Evolutionary conservation across 2,797 vertebrate genomes (phyloP).

Genomic region (Myiotriccus ornatus): DNA sequence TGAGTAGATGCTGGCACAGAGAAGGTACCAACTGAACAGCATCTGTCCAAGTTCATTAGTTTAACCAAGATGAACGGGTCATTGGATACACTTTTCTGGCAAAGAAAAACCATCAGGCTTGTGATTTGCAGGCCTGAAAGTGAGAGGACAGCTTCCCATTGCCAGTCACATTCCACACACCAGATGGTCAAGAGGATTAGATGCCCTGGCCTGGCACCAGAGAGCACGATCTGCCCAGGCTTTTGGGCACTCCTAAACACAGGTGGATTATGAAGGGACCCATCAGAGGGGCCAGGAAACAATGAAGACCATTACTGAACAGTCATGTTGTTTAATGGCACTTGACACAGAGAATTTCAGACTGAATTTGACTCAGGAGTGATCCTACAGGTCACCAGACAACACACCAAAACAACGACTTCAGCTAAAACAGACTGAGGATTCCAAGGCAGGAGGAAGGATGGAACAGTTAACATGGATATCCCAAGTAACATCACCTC

Average conservation of each 20-base stretch:
- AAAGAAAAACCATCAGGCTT: slow-evolving; percentile 26
- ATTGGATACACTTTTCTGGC: slow-evolving; percentile 26
- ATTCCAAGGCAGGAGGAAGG: background rate
- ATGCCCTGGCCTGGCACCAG: background rate
- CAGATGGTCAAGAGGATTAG: slow-evolving; percentile 52
- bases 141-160: background rate
- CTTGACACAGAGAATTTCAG: background rate
- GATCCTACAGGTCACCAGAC: background rate
- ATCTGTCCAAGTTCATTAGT: slow-evolving; percentile 58
- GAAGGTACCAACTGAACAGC: background rate
- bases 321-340: background rate
- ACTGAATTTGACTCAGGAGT: background rate
- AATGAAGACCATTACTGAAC: background rate
- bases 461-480: background rate
- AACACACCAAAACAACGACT: rapidly evolving
- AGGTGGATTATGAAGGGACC: background rate
- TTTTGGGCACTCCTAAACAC: background rate
- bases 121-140: background rate
- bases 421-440: background rate
- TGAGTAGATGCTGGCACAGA: slow-evolving; percentile 18
- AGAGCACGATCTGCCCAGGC: background rate
- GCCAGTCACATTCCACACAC: background rate
- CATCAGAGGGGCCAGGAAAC: background rate
- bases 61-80: slow-evolving; percentile 45
- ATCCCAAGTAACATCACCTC: background rate